phyloP scores from a whole-genome alignment of 2,113 vertebrate species.

The Herpetotheres cachinnans region DNA sequence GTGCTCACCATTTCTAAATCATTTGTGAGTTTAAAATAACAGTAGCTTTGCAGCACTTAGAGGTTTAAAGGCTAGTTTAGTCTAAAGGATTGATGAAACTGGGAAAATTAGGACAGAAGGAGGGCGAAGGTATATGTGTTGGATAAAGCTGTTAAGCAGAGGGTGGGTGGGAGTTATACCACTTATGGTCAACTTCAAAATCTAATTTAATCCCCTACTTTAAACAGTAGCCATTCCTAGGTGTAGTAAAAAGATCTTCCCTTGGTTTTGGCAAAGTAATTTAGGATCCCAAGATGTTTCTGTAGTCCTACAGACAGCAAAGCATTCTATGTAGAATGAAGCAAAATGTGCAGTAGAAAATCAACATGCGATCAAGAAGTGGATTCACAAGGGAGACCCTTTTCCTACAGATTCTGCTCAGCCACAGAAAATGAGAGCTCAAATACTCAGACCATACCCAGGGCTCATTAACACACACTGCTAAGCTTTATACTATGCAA shows the following conservation, averaged over 20 bases:
- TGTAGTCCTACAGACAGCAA: neutral
- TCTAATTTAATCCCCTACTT: neutral
- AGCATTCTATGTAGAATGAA: neutral
- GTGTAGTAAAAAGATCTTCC: neutral
- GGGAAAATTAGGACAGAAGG: neutral
- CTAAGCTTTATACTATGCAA: neutral
- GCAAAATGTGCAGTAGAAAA: neutral
- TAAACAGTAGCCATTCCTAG: neutral
- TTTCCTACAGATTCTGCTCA: neutral
- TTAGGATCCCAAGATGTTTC: neutral
- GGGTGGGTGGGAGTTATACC: neutral
- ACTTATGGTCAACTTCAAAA: neutral
- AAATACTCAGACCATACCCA: neutral
- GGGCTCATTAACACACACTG: neutral
- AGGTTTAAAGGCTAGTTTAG: neutral
- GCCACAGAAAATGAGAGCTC: neutral
- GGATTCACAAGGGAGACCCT: neutral
- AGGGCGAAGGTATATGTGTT: neutral
- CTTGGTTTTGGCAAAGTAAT: neutral
- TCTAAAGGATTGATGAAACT: neutral
- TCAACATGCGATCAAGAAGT: neutral
- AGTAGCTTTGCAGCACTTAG: neutral
- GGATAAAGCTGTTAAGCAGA: neutral
- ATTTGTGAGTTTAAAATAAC: neutral
- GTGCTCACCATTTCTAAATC: neutral